Evolutionary conservation across 2,113 vertebrate species (phyloP).

Genomic region (Neomonachus schauinslandi): DNA sequence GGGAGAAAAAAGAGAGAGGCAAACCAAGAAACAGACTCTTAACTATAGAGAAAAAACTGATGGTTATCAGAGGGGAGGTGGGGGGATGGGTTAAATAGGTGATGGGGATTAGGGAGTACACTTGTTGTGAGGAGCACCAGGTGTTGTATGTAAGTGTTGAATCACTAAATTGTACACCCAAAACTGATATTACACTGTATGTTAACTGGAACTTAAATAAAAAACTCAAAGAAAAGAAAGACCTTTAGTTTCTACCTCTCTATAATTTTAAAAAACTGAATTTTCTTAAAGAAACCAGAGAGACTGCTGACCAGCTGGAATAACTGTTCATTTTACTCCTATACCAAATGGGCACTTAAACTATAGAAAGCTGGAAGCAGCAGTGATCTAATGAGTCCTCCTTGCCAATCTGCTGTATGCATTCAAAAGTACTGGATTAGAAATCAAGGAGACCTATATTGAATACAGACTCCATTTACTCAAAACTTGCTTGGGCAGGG

Average conservation of each 20-base stretch:
- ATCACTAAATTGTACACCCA: neutral
- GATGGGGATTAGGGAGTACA: neutral
- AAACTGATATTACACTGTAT: neutral
- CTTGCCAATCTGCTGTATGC: neutral
- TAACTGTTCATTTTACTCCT: conserved; percentile 21
- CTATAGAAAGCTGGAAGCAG: conserved; percentile 35
- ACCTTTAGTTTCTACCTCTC: neutral
- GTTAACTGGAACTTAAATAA: neutral
- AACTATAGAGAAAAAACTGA: neutral
- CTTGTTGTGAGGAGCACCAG: neutral
- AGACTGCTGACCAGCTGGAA: neutral
- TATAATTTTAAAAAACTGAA: neutral
- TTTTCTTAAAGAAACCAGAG: neutral
- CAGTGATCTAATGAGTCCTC: neutral
- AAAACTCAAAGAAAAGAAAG: neutral
- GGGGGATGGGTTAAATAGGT: neutral
- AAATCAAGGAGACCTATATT: conserved; percentile 10
- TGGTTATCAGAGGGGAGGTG: neutral
- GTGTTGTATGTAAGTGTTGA: neutral
- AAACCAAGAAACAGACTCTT: neutral
- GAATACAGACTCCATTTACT: neutral
- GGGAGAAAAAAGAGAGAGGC: neutral
- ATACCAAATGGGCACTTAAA: neutral
- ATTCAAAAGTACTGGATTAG: conserved; percentile 23
- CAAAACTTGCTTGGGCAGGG: conserved; percentile 5